These are phyloP conservation scores for Lates calcarifer DNA, from an alignment of 2,113 vertebrate species.

Conservation along the genomic window DNA sequence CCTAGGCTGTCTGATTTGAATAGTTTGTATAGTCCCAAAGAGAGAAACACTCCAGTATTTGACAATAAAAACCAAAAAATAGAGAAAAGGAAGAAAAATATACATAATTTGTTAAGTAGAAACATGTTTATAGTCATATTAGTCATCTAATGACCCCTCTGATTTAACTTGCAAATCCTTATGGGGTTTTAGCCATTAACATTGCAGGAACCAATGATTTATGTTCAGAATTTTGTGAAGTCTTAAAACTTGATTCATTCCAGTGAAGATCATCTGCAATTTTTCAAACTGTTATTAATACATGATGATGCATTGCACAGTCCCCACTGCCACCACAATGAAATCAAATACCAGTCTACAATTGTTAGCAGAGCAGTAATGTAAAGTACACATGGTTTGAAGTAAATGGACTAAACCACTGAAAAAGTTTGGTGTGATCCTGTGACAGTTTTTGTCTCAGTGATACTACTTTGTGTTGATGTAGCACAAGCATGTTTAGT, in stretches of 20 bases:
- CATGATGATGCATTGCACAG: neutral
- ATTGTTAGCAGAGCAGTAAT: neutral
- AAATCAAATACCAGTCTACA: neutral
- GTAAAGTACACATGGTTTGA: neutral
- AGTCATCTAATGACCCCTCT: neutral
- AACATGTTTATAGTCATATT: neutral
- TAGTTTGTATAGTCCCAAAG: too few relatives aligned
- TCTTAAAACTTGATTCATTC: neutral
- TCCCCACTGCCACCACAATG: neutral
- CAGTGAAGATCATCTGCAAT: neutral
- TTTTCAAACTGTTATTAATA: neutral
- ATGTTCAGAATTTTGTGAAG: neutral
- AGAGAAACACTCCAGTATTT: too few relatives aligned
- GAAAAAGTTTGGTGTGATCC: neutral
- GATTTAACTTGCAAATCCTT: neutral
- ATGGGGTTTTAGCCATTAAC: too few relatives aligned
- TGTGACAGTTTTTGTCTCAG: neutral
- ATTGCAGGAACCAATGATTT: neutral
- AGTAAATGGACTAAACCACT: neutral
- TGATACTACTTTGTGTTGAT: neutral
- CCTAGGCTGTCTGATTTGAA: too few relatives aligned
- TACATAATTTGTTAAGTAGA: neutral
- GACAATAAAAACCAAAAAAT: too few relatives aligned
- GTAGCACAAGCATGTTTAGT: neutral
- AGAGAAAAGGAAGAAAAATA: too few relatives aligned